Evolutionary conservation across 2,888 invertebrate genomes (phyloP).

Genomic region (Odontocolon sp.): DNA sequence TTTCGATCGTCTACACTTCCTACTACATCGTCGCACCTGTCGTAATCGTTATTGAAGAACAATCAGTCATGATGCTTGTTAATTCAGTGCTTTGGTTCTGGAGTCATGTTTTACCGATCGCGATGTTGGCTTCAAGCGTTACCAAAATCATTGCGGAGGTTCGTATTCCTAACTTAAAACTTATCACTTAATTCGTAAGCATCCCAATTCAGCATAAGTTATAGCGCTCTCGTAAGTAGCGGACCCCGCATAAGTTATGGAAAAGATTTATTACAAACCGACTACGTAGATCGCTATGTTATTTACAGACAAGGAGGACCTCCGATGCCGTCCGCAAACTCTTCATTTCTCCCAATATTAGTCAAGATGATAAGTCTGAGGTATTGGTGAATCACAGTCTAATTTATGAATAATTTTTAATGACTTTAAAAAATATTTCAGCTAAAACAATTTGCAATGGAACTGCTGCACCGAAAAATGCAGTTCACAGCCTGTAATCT

Average conservation of each 20-base stretch:
- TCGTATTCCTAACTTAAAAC: background rate
- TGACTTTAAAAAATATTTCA: slow-evolving; percentile 62
- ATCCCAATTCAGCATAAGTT: background rate
- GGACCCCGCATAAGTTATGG: no score
- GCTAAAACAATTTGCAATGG: slow-evolving; percentile 71
- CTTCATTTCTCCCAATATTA: slow-evolving; percentile 7
- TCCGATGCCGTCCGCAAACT: slow-evolving; percentile 13
- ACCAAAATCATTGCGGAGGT: slow-evolving; percentile 55
- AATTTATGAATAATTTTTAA: no score
- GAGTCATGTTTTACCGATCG: slow-evolving; percentile 29
- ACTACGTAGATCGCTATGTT: background rate
- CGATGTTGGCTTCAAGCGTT: slow-evolving; percentile 47
- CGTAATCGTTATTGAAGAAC: background rate
- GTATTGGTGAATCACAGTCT: background rate
- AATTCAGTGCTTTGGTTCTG: slow-evolving; percentile 32
- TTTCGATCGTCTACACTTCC: background rate
- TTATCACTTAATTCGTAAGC: background rate
- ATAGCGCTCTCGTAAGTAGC: background rate
- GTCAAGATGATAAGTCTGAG: slow-evolving; percentile 1
- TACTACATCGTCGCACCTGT: slow-evolving; percentile 47
- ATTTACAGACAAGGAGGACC: slow-evolving; percentile 28
- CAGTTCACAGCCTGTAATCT: slow-evolving; percentile 71
- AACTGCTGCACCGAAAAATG: slow-evolving; percentile 66
- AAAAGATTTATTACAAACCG: background rate
- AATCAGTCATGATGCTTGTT: background rate